Conservation (phyloP, 2,888 invertebrate species). For the Spialia ferax region DNA sequence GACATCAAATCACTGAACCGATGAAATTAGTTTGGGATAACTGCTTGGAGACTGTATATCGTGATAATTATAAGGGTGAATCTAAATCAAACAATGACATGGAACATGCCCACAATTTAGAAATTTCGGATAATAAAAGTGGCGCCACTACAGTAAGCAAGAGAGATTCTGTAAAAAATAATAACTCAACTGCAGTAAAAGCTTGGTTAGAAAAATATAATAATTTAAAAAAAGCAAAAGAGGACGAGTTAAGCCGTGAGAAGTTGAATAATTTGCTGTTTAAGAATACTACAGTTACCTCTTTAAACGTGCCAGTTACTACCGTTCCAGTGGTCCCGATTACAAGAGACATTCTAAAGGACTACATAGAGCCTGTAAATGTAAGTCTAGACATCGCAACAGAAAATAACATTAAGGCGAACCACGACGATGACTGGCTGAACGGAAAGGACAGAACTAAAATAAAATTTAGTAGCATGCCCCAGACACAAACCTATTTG, state of each 20-base stretch:
- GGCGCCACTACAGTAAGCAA: constrained; percentile 63
- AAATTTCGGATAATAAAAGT: constrained; percentile 52
- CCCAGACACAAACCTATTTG: constrained; percentile 79
- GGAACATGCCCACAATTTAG: constrained; percentile 58
- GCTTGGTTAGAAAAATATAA: constrained; percentile 72
- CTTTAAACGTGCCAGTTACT: constrained; percentile 39
- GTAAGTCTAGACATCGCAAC: constrained; percentile 60
- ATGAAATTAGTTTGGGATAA: constrained; percentile 71
- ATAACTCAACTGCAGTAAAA: constrained; percentile 60
- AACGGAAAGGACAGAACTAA: constrained; percentile 71
- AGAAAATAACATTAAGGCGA: constrained; percentile 65
- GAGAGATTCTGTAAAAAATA: constrained; percentile 60
- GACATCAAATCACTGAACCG: constrained; percentile 51
- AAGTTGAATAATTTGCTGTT: constrained; percentile 57
- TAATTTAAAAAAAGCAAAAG: constrained; percentile 61
- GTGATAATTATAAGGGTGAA: constrained; percentile 54
- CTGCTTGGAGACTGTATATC: constrained; percentile 67
- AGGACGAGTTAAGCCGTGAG: constrained; percentile 61
- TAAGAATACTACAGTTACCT: constrained; percentile 54
- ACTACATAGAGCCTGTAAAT: constrained; percentile 54
- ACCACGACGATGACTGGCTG: constrained; percentile 74
- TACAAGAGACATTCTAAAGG: constrained; percentile 66
- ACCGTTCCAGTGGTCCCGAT: constrained; percentile 67
- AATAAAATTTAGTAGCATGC: constrained; percentile 80
- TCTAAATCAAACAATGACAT: constrained; percentile 56